Evolutionary conservation across 1,140 invertebrate species (phyloP).

Genomic region (Hycleus cichorii): DNA sequence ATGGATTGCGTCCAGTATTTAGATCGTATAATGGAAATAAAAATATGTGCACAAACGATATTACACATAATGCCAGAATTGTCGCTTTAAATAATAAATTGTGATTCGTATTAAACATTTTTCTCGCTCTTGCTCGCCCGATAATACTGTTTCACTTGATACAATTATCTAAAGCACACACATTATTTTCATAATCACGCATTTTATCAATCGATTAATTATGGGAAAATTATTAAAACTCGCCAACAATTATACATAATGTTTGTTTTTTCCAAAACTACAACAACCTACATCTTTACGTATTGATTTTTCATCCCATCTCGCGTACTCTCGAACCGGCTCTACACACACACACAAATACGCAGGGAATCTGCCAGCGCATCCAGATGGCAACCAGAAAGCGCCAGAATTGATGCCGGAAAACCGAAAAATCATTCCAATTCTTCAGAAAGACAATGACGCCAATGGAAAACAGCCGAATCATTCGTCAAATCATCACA

Average conservation of each 20-base stretch:
- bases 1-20: slow-evolving; percentile 38
- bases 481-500: too few relatives aligned
- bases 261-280: not conserved
- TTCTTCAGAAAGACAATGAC: too few relatives aligned
- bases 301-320: slow-evolving; percentile 18
- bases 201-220: slow-evolving; percentile 1
- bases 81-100: slow-evolving; percentile 53
- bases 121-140: not conserved
- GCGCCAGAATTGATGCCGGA: too few relatives aligned
- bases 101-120: slow-evolving; percentile 38
- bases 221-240: not conserved
- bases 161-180: slow-evolving; percentile 10
- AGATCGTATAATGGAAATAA: slow-evolving; percentile 52
- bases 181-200: slow-evolving; percentile 13
- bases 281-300: slow-evolving; percentile 11
- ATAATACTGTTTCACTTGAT: slow-evolving; percentile 2
- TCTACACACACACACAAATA: too few relatives aligned
- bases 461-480: too few relatives aligned
- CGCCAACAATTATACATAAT: too few relatives aligned
- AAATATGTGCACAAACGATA: slow-evolving; percentile 54
- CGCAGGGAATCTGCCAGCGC: too few relatives aligned
- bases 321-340: not conserved
- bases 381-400: too few relatives aligned
- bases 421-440: too few relatives aligned
- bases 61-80: slow-evolving; percentile 50